Evolutionary conservation across 2,797 vertebrate species (phyloP).

Genomic region (Xenops minutus): DNA sequence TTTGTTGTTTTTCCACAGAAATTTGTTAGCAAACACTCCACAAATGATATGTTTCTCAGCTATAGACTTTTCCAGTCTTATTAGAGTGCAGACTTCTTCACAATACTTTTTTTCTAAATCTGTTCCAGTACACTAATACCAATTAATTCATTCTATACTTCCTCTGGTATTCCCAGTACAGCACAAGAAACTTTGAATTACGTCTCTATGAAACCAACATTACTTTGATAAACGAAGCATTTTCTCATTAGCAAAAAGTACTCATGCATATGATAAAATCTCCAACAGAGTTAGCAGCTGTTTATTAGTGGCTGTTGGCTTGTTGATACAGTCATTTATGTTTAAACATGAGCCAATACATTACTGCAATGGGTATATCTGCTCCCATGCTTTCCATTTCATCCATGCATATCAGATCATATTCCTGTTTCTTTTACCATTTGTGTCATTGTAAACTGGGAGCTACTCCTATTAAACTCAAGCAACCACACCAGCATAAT

Average conservation of each 20-base stretch:
- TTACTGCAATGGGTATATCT: slow-evolving; percentile 42
- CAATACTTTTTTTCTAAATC: not conserved
- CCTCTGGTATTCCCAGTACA: slow-evolving; percentile 14
- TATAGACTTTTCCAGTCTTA: not conserved
- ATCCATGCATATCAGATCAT: slow-evolving; percentile 20
- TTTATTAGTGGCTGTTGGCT: slow-evolving; percentile 67
- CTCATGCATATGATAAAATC: slow-evolving; percentile 57
- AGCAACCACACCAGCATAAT: not conserved
- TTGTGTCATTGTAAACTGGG: not conserved
- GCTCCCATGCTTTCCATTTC: slow-evolving; percentile 48
- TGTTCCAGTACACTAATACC: slow-evolving; percentile 11
- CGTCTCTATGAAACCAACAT: slow-evolving; percentile 27
- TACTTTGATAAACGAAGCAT: slow-evolving; percentile 66
- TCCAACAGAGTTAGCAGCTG: slow-evolving; percentile 57
- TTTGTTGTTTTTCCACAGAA: not conserved
- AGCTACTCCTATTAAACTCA: not conserved
- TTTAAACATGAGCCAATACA: slow-evolving; percentile 61
- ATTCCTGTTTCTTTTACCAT: not conserved
- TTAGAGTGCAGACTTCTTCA: not conserved
- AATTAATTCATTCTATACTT: not conserved
- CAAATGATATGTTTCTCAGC: not conserved
- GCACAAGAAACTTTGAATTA: slow-evolving; percentile 42
- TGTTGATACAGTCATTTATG: slow-evolving; percentile 61
- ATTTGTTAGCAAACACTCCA: not conserved
- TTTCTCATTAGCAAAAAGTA: slow-evolving; percentile 69